A percentile compares a stretch with the other conserved stretches of the same genome.
Evolutionary conservation across 2,888 invertebrate genomes (phyloP).

Genomic region (Chalcis sispes): DNA sequence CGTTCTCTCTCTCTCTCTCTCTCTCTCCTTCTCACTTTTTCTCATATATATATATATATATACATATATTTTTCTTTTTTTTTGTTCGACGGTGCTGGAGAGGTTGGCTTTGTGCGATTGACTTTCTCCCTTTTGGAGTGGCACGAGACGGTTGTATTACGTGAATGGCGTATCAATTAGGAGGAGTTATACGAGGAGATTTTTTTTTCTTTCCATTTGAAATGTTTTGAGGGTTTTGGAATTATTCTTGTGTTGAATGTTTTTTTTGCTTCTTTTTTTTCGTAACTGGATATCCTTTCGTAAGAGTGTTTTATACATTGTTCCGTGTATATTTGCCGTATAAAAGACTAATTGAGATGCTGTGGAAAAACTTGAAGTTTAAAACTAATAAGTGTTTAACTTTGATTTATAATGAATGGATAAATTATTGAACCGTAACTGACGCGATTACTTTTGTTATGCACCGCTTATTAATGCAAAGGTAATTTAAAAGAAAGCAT

Average conservation of each 20-base stretch:
- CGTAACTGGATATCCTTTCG: no score
- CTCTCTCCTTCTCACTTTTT: background rate
- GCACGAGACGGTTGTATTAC: conserved; percentile 42
- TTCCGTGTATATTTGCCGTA: background rate
- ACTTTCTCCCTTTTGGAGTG: conserved; percentile 20
- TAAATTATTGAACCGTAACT: no score
- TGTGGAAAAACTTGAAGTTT: background rate
- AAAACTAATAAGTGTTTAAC: background rate
- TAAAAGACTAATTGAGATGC: background rate
- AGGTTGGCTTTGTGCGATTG: conserved; percentile 46
- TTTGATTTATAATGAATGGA: background rate
- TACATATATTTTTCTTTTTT: no score
- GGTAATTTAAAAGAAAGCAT: no score
- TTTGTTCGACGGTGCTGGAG: conserved; percentile 33
- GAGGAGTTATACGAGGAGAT: conserved; percentile 30
- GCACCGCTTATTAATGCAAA: no score
- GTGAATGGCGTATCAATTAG: conserved; percentile 54
- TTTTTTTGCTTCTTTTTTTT: conserved; percentile 10
- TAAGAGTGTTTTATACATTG: conserved; percentile 19
- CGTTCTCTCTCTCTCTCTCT: background rate
- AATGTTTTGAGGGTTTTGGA: conserved; percentile 18
- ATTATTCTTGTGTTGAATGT: conserved; percentile 20
- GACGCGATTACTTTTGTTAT: no score
- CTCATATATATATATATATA: no score
- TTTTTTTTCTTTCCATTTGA: conserved; percentile 13